Evolutionary conservation across 1,140 invertebrate genomes (phyloP).

Genomic region (Homarus americanus): DNA sequence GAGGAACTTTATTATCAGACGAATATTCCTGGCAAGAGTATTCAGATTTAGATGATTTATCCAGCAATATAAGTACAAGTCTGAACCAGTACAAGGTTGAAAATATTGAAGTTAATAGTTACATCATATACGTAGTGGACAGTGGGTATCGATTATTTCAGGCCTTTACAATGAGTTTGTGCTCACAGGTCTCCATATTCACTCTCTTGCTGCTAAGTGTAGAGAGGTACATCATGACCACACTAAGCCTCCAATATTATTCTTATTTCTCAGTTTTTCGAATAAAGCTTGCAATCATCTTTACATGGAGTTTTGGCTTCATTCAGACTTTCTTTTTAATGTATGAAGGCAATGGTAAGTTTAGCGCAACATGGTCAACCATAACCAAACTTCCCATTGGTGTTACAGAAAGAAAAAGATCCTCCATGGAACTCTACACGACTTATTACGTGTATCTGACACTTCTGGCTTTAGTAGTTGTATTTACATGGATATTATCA

Average conservation of each 20-base stretch:
- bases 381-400: constrained; percentile 22
- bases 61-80: too few species aligned
- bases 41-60: background rate
- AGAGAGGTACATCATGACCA: constrained; percentile 42
- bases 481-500: constrained; percentile 12
- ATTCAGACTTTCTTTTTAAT: background rate
- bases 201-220: constrained; percentile 33
- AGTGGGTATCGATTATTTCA: constrained; percentile 1
- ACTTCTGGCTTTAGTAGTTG: background rate
- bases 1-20: background rate
- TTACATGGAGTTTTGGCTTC: constrained; percentile 13
- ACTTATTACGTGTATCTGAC: background rate
- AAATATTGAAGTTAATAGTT: background rate
- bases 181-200: constrained; percentile 1
- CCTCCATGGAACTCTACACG: background rate
- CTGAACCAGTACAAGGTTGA: too few species aligned
- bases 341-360: background rate
- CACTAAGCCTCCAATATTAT: constrained; percentile 22
- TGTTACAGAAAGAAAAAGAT: background rate
- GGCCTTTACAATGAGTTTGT: background rate
- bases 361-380: background rate
- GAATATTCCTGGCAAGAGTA: background rate
- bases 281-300: background rate
- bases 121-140: background rate
- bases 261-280: background rate